A percentile compares a stretch with the other conserved stretches of the same genome.
Conservation (phyloP, 30 jellyfish, hydroid and myxozoan genomes). For the Hydractinia symbiolongicarpus region DNA sequence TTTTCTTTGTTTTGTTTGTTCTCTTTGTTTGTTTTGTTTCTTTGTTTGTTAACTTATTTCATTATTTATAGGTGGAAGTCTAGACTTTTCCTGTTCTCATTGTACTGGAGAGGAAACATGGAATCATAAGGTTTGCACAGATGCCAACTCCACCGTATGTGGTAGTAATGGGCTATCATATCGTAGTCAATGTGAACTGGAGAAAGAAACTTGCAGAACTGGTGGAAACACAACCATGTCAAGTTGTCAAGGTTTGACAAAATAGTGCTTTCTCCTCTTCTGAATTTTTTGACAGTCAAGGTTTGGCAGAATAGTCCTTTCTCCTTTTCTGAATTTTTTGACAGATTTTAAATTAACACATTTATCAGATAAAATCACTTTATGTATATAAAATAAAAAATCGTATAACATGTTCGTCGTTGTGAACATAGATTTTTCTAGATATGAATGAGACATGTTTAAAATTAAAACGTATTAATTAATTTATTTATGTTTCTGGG, state of each 20-base stretch:
- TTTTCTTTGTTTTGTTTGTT: not conserved
- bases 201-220: not conserved
- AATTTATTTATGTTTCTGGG: no score
- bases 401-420: no score
- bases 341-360: no score
- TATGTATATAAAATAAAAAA: no score
- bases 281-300: no score
- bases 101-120: constrained; percentile 2
- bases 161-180: constrained; percentile 1
- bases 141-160: not conserved
- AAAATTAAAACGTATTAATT: no score
- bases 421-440: no score
- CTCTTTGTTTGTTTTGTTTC: not conserved
- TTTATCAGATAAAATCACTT: no score
- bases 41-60: not conserved
- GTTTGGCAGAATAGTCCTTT: no score
- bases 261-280: no score
- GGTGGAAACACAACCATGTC: not conserved
- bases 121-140: not conserved
- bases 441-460: no score
- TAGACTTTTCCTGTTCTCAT: not conserved
- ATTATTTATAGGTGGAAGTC: not conserved
- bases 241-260: not conserved
- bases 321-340: no score
- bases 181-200: not conserved